A percentile compares a stretch with the other conserved stretches of the same genome.
Conservation (phyloP, 1,140 invertebrate genomes). For the Orussus abietinus region DNA sequence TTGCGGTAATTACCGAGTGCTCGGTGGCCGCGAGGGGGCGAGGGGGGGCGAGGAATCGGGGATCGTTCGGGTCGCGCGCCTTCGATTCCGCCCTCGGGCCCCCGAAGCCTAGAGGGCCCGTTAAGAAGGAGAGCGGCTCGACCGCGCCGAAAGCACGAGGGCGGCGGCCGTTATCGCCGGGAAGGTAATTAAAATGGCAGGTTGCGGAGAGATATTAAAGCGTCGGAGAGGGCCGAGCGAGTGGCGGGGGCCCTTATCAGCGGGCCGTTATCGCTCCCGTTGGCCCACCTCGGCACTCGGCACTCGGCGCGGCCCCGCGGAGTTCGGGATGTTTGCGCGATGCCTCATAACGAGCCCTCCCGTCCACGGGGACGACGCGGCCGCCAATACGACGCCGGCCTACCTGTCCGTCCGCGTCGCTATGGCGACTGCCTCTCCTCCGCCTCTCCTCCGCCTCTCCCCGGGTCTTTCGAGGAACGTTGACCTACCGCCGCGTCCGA, state of each 20-base stretch:
- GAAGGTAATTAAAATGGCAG: constrained; percentile 46
- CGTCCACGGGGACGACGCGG: too few species aligned
- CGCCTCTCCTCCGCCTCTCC: constrained; percentile 10
- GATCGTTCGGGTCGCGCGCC: too few species aligned
- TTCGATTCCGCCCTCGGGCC: too few species aligned
- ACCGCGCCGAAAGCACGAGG: constrained; percentile 26
- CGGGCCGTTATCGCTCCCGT: constrained; percentile 51
- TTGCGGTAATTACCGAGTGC: too few species aligned
- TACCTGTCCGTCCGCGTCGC: constrained; percentile 24
- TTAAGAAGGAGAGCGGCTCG: too few species aligned
- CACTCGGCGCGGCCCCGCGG: constrained; percentile 40
- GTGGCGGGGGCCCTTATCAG: constrained; percentile 33
- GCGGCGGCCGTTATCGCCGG: constrained; percentile 35
- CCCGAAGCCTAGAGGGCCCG: too few species aligned
- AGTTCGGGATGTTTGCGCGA: background rate
- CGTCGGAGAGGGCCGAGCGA: constrained; percentile 20
- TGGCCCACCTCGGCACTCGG: constrained; percentile 66
- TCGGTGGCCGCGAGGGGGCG: too few species aligned
- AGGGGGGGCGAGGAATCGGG: background rate
- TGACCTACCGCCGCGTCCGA: too few species aligned
- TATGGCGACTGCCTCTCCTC: constrained; percentile 36
- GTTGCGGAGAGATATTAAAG: constrained; percentile 40
- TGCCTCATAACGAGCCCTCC: constrained; percentile 19
- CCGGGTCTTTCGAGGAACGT: background rate
- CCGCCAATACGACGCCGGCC: constrained; percentile 17